These are phyloP conservation scores for Philopotamus ludificatus DNA, from an alignment of 1,140 invertebrate genomes.

Conservation along the genomic window DNA sequence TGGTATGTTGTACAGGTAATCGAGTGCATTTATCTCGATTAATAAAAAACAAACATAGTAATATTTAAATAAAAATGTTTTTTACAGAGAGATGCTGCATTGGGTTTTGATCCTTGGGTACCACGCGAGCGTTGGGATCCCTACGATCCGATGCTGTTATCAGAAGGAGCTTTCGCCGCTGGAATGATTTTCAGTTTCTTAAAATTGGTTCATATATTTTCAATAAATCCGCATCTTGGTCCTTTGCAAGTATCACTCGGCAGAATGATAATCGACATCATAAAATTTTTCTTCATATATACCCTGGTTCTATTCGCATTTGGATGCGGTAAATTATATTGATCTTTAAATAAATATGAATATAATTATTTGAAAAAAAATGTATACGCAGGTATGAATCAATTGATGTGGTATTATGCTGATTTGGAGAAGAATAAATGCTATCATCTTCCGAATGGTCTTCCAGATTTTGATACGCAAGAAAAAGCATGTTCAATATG, in stretches of 20 bases:
- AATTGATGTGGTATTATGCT: slow-evolving; percentile 95
- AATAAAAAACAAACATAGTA: background rate
- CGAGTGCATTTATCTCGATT: background rate
- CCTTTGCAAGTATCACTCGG: slow-evolving; percentile 84
- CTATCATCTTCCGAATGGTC: slow-evolving; percentile 67
- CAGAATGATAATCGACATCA: slow-evolving; percentile 89
- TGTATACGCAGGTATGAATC: slow-evolving; percentile 71
- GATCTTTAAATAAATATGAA: background rate
- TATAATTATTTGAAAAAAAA: background rate
- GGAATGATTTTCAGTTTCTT: slow-evolving; percentile 94
- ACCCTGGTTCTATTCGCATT: slow-evolving; percentile 87
- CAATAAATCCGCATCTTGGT: slow-evolving; percentile 90
- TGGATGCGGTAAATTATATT: slow-evolving; percentile 69
- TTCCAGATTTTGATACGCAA: slow-evolving; percentile 73
- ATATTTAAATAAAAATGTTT: slow-evolving; percentile 1
- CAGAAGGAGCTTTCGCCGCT: slow-evolving; percentile 91
- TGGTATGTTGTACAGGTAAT: slow-evolving; percentile 76
- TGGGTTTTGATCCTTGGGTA: slow-evolving; percentile 75
- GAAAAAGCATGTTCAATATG: slow-evolving; percentile 82
- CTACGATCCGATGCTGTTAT: slow-evolving; percentile 90
- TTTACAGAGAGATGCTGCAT: slow-evolving; percentile 67
- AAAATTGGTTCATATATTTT: slow-evolving; percentile 94
- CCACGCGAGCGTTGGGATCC: slow-evolving; percentile 87
- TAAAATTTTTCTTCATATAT: slow-evolving; percentile 93
- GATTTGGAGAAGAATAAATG: slow-evolving; percentile 83